A percentile compares a stretch with the other conserved stretches of the same genome.
Evolutionary conservation across 1,140 invertebrate species (phyloP).

Genomic region (Trichomalopsis sarcophagae): DNA sequence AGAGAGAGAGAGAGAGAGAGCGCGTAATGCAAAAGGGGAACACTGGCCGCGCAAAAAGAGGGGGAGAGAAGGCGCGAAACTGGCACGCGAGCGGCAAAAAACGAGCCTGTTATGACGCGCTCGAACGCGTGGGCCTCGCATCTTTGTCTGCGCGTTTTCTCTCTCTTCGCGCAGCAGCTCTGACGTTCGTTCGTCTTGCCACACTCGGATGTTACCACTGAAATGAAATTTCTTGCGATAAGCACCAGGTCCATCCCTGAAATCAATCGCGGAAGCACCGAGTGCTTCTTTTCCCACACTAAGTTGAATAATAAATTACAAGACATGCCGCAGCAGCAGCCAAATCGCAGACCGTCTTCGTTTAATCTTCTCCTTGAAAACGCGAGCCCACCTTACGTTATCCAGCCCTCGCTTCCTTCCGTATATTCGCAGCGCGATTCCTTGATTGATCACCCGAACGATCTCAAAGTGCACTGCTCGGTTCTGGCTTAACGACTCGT

Average conservation of each 20-base stretch:
- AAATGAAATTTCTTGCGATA: too few relatives aligned
- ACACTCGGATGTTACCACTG: too few relatives aligned
- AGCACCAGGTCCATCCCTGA: too few relatives aligned
- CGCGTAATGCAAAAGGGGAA: background rate
- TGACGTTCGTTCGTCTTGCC: too few relatives aligned
- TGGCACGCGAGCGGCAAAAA: constrained; percentile 6
- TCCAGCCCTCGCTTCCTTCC: background rate
- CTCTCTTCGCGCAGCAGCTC: background rate
- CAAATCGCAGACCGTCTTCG: background rate
- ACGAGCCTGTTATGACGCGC: background rate
- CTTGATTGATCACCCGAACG: constrained; percentile 39
- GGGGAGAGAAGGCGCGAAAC: background rate
- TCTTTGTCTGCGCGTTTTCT: background rate
- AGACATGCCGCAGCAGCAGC: too few relatives aligned
- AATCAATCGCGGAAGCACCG: too few relatives aligned
- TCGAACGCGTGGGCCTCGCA: background rate
- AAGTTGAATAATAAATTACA: background rate
- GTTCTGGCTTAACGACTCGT: constrained; percentile 25
- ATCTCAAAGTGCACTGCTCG: constrained; percentile 25
- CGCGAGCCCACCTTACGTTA: background rate
- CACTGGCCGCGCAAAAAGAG: background rate
- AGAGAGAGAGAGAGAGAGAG: background rate
- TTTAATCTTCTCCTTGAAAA: background rate
- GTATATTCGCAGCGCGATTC: background rate
- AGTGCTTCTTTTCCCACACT: too few relatives aligned